These are phyloP conservation scores for Leucopternis melanops DNA, from an alignment of 2,113 vertebrate genomes.

Conservation along the genomic window DNA sequence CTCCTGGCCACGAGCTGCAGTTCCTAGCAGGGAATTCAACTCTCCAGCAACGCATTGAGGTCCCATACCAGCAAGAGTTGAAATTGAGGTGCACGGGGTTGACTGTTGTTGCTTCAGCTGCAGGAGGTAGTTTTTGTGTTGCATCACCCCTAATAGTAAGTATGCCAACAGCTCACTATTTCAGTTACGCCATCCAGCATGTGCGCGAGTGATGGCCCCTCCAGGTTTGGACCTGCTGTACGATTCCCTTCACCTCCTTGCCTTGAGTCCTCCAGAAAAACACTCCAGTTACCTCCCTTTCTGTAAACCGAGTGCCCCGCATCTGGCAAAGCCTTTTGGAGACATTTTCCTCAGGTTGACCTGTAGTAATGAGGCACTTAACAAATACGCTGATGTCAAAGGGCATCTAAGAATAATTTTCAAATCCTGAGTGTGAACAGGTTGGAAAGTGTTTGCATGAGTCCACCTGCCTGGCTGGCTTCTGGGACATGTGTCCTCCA, in stretches of 20 bases:
- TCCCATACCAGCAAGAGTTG: accelerated
- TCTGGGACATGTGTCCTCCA: not conserved
- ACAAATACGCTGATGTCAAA: not conserved
- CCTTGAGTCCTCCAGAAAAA: not conserved
- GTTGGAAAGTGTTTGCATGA: not conserved
- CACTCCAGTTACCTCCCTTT: not conserved
- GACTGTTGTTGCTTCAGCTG: not conserved
- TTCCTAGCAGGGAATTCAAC: not conserved
- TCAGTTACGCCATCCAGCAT: not conserved
- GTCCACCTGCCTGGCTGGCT: not conserved
- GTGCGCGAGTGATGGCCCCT: accelerated
- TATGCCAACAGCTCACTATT: not conserved
- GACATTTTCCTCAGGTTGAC: not conserved
- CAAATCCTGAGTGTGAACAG: not conserved
- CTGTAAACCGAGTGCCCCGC: not conserved
- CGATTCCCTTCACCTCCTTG: not conserved
- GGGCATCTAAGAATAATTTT: not conserved
- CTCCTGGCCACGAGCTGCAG: not conserved
- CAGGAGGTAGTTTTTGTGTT: not conserved
- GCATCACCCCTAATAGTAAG: not conserved
- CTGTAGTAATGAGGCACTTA: not conserved
- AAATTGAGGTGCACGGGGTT: not conserved
- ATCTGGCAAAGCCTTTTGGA: not conserved
- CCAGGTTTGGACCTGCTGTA: not conserved
- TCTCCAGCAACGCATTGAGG: not conserved